Conservation (phyloP, 2,113 vertebrate genomes). For the Fukomys damarensis region DNA sequence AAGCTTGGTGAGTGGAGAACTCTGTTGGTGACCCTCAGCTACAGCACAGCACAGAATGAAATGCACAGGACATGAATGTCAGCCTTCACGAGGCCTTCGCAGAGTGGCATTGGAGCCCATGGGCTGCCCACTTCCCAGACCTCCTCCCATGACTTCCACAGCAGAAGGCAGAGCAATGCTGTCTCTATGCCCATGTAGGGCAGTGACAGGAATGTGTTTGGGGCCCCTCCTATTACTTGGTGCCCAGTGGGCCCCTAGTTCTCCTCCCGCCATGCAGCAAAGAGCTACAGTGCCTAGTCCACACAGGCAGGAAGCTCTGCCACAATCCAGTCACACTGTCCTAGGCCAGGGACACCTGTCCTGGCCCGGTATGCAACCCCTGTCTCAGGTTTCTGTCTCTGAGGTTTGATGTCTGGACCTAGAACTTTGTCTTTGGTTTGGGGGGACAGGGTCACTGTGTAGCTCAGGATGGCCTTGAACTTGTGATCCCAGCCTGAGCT, state of each 20-base stretch:
- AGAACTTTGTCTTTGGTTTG: not conserved
- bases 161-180: too few species aligned
- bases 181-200: not conserved
- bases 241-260: too few species aligned
- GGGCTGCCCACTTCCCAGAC: not conserved
- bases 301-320: fast-evolving
- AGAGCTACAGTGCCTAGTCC: not conserved
- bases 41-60: not conserved
- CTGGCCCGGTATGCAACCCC: fast-evolving
- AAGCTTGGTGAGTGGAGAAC: not conserved
- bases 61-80: not conserved
- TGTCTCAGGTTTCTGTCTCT: not conserved
- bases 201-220: too few species aligned
- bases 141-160: not conserved
- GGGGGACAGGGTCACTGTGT: not conserved
- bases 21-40: too few species aligned
- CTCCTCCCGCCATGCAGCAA: not conserved
- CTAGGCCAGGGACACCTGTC: fast-evolving
- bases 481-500: not conserved
- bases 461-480: not conserved
- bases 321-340: not conserved
- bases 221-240: not conserved
- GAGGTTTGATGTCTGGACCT: not conserved
- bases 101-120: not conserved
- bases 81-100: not conserved